phyloP scores from a whole-genome alignment of 2,888 invertebrate species.

The Agapostemon virescens region DNA sequence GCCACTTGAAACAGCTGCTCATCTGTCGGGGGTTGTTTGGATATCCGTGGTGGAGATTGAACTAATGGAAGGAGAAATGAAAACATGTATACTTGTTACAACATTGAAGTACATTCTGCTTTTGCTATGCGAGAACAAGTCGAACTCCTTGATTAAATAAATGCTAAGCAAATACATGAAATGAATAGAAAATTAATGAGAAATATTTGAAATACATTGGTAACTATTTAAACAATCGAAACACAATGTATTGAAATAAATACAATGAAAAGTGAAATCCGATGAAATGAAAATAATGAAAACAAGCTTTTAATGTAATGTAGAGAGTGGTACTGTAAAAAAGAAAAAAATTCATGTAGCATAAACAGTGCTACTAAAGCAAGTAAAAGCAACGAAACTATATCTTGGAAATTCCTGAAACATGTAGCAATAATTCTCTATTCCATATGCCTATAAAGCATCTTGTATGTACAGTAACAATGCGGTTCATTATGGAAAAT shows the following conservation, averaged over 20 bases:
- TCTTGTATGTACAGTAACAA: conserved; percentile 8
- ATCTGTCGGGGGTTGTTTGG: conserved; percentile 95
- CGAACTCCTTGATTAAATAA: not conserved
- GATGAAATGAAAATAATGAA: conserved; percentile 11
- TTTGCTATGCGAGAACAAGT: not conserved
- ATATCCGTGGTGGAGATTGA: conserved; percentile 94
- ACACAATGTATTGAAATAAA: not conserved
- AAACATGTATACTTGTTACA: conserved; percentile 34
- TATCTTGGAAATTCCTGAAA: conserved; percentile 11
- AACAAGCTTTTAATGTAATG: conserved; percentile 27
- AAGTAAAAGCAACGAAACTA: conserved; percentile 9
- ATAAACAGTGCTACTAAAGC: conserved; percentile 14
- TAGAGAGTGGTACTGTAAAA: conserved; percentile 12
- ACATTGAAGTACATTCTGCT: not conserved
- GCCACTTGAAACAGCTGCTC: conserved; percentile 96
- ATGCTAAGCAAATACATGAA: not conserved
- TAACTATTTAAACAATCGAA: not conserved
- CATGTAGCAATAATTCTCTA: not conserved
- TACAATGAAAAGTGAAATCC: not conserved
- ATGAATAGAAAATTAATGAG: not conserved
- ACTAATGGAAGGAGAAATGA: conserved; percentile 81
- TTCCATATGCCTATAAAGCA: conserved; percentile 10
- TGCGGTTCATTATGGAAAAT: conserved; percentile 4
- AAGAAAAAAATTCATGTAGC: conserved; percentile 13
- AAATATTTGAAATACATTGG: not conserved